Evolutionary conservation across 2,113 vertebrate genomes (phyloP).

Genomic region (Heteronetta atricapilla): DNA sequence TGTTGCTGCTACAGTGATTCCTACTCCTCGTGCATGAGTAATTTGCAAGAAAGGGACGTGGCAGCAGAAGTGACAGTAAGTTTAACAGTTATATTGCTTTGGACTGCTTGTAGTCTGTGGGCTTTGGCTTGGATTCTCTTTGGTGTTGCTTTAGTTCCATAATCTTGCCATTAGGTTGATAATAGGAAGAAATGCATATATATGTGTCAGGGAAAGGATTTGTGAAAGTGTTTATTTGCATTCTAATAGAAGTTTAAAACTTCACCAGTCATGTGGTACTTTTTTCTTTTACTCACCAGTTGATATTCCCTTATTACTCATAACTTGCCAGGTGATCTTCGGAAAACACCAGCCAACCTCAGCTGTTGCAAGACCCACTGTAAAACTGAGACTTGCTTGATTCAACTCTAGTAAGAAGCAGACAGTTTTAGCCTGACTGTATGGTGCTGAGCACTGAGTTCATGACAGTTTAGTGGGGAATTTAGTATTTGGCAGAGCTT

Average conservation of each 20-base stretch:
- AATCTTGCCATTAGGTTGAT: not conserved
- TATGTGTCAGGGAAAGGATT: not conserved
- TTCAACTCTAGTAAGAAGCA: not conserved
- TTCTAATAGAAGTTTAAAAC: not conserved
- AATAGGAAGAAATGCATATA: not conserved
- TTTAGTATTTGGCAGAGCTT: not conserved
- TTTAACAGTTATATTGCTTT: slow-evolving; percentile 12
- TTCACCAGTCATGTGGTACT: not conserved
- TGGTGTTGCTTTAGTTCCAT: not conserved
- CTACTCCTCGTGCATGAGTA: not conserved
- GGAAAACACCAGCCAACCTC: not conserved
- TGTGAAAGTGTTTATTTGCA: not conserved
- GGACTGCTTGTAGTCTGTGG: not conserved
- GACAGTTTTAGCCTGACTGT: not conserved
- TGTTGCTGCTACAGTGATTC: not conserved
- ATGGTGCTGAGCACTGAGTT: not conserved
- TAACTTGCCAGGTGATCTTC: not conserved
- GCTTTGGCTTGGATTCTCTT: not conserved
- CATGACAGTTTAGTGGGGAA: not conserved
- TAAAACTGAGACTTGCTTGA: not conserved
- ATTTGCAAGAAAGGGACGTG: not conserved
- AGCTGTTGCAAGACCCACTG: not conserved
- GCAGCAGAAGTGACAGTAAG: slow-evolving; percentile 16
- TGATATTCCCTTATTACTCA: not conserved
- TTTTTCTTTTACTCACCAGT: not conserved